A percentile compares a stretch with the other conserved stretches of the same genome.
These are phyloP conservation scores for Pocillopora meandrina DNA, from an alignment of 92 coral and sea anemone genomes.

Conservation along the genomic window DNA sequence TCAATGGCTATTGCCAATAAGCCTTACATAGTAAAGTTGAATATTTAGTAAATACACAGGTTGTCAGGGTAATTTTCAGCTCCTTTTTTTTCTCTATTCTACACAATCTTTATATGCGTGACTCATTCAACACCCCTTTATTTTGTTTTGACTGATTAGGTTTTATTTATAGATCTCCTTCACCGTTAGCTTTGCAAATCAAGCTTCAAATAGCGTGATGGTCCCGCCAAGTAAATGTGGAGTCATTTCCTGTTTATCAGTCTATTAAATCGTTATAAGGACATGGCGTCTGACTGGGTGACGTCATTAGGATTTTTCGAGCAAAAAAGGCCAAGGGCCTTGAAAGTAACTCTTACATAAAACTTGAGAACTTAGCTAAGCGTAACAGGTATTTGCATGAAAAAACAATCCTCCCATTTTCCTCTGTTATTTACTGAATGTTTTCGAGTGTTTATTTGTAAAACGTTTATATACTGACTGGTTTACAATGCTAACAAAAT, in stretches of 20 bases:
- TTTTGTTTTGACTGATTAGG: neutral
- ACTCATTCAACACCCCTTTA: neutral
- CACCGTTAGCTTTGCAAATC: neutral
- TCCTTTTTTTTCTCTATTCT: no score
- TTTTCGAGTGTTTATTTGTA: no score
- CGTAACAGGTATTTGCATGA: neutral
- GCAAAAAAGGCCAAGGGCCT: neutral
- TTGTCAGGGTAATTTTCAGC: no score
- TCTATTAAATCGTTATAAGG: neutral
- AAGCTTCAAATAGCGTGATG: neutral
- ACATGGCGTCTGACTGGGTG: neutral
- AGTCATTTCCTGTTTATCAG: slow-evolving; percentile 12
- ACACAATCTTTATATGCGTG: no score
- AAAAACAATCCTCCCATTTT: no score
- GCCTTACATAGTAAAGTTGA: no score
- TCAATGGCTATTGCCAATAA: no score
- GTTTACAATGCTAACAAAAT: no score
- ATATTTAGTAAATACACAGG: no score
- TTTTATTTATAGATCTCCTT: neutral
- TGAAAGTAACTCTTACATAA: neutral
- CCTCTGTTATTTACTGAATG: no score
- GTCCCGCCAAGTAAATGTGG: neutral
- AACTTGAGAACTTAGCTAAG: neutral
- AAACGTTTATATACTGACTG: no score
- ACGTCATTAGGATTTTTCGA: neutral